Conservation (phyloP, 2,113 vertebrate genomes). For the Piaya cayana region DNA sequence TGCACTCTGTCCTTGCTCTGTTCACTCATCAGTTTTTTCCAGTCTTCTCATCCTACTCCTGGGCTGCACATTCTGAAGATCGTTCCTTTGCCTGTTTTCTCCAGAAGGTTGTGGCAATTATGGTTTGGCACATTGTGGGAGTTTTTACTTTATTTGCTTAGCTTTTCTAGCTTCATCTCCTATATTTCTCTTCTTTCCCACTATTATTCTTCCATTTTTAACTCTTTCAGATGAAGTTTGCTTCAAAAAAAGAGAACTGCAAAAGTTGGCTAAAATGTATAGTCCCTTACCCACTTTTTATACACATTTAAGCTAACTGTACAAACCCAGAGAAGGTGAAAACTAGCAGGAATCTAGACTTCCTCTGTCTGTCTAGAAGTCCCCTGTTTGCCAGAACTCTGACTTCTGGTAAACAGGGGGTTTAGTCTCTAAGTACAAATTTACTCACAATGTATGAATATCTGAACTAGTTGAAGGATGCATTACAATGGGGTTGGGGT, state of each 20-base stretch:
- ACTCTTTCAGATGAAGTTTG: not conserved
- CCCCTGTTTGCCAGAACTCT: conserved; percentile 42
- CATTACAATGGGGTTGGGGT: not conserved
- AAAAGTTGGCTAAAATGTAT: not conserved
- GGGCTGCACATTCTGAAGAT: not conserved
- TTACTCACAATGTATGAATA: conserved; percentile 49
- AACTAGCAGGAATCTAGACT: conserved; percentile 22
- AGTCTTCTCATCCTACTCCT: not conserved
- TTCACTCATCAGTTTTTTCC: not conserved
- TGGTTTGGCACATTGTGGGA: not conserved
- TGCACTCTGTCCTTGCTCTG: not conserved
- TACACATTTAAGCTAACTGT: not conserved
- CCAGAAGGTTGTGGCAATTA: not conserved
- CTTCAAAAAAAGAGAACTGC: not conserved
- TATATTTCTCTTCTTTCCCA: not conserved
- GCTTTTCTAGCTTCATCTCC: not conserved
- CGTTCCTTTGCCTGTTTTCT: not conserved
- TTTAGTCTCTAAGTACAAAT: conserved; percentile 12
- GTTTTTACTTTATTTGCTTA: not conserved
- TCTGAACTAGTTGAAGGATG: not conserved
- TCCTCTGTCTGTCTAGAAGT: not conserved
- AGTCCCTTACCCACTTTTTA: not conserved
- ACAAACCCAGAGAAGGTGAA: conserved; percentile 8
- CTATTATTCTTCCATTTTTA: not conserved
- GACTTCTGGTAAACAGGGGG: conserved; percentile 15